phyloP scores from a whole-genome alignment of 1,140 invertebrate genomes.

The Nephotettix cincticeps region DNA sequence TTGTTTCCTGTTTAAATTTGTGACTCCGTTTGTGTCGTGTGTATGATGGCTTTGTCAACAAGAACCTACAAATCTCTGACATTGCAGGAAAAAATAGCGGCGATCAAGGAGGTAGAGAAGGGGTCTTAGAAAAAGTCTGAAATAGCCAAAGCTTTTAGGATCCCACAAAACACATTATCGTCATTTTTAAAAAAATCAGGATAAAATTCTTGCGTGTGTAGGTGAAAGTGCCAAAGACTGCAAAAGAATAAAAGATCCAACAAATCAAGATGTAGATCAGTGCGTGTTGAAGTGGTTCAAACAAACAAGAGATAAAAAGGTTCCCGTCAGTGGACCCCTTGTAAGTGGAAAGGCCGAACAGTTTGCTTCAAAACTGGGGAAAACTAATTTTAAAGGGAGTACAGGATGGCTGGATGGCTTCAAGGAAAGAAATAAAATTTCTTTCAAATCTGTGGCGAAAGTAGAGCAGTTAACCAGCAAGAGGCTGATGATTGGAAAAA shows the following conservation, averaged over 20 bases:
- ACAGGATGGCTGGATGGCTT: conserved; percentile 10
- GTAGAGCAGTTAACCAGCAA: not conserved
- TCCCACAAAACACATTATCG: not conserved
- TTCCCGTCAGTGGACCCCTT: conserved; percentile 1
- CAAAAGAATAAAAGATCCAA: not conserved
- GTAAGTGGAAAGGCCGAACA: conserved; percentile 16
- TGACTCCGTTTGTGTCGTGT: too few species aligned
- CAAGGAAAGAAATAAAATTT: not conserved
- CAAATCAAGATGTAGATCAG: conserved; percentile 14
- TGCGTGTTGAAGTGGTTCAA: conserved; percentile 31
- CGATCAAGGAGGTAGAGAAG: too few species aligned
- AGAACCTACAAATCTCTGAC: too few species aligned
- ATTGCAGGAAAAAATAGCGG: too few species aligned
- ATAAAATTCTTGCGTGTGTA: not conserved
- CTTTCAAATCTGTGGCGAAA: not conserved
- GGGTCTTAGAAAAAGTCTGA: not conserved
- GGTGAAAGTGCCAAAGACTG: not conserved
- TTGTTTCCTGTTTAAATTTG: too few species aligned
- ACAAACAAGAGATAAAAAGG: not conserved
- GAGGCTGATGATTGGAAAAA: conserved; percentile 6
- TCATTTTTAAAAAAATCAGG: not conserved
- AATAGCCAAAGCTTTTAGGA: not conserved
- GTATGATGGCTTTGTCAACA: too few species aligned
- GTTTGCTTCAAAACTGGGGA: conserved; percentile 6
- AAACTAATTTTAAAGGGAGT: conserved; percentile 21